These are phyloP conservation scores for Eupithecia abbreviata DNA, from an alignment of 2,888 invertebrate genomes.

Conservation along the genomic window DNA sequence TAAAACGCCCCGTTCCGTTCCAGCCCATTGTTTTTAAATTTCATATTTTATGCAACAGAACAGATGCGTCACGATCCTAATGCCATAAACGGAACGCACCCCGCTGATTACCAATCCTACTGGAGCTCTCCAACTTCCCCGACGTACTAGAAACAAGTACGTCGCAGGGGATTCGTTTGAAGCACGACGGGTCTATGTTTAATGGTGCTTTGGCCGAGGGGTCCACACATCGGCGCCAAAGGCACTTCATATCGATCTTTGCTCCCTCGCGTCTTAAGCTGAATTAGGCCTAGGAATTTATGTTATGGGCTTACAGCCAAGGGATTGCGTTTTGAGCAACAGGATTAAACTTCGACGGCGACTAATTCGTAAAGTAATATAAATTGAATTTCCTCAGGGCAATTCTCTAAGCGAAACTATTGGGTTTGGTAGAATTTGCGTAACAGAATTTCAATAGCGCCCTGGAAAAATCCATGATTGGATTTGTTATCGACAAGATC, in stretches of 20 bases:
- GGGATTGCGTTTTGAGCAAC: constrained; percentile 55
- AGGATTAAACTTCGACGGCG: constrained; percentile 56
- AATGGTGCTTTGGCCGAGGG: constrained; percentile 66
- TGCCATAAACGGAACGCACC: constrained; percentile 74
- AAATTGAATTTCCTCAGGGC: constrained; percentile 46
- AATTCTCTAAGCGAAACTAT: constrained; percentile 17
- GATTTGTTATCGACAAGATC: not conserved
- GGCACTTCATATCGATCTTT: constrained; percentile 81
- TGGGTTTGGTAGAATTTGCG: constrained; percentile 4
- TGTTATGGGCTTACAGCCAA: constrained; percentile 65
- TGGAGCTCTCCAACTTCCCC: constrained; percentile 58
- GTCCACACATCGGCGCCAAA: constrained; percentile 74
- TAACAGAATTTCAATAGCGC: not conserved
- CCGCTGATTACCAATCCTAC: constrained; percentile 60
- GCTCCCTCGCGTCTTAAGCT: constrained; percentile 78
- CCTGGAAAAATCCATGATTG: constrained; percentile 9
- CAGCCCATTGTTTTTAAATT: constrained; percentile 65
- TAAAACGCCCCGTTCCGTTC: constrained; percentile 44
- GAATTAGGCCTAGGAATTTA: constrained; percentile 78
- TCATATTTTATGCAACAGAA: constrained; percentile 75
- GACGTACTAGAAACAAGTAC: constrained; percentile 51
- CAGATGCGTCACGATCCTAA: constrained; percentile 79
- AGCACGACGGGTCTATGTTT: constrained; percentile 63
- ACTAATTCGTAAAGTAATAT: constrained; percentile 53
- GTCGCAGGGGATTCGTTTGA: constrained; percentile 57